A percentile compares a stretch with the other conserved stretches of the same genome.
Evolutionary conservation across 2,888 invertebrate genomes (phyloP).

Genomic region (Aromia moschata): DNA sequence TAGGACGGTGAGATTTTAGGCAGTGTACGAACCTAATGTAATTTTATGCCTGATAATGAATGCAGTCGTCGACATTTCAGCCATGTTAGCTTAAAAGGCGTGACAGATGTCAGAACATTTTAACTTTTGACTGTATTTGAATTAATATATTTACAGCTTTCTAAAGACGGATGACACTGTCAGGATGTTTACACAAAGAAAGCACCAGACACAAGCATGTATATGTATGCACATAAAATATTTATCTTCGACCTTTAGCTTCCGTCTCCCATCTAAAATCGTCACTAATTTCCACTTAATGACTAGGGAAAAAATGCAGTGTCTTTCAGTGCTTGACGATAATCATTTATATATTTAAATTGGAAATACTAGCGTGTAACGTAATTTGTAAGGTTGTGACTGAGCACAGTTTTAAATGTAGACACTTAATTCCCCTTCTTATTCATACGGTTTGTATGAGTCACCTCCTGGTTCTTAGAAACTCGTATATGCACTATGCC

Average conservation of each 20-base stretch:
- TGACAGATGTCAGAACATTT: too few relatives aligned
- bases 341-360: neutral
- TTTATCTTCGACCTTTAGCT: neutral
- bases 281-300: neutral
- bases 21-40: too few relatives aligned
- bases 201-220: neutral
- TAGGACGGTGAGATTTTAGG: too few relatives aligned
- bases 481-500: too few relatives aligned
- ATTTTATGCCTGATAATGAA: too few relatives aligned
- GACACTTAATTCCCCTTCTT: neutral
- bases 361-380: too few relatives aligned
- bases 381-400: too few relatives aligned
- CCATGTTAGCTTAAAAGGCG: too few relatives aligned
- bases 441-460: neutral
- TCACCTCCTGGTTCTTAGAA: neutral
- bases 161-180: neutral
- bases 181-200: neutral
- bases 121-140: too few relatives aligned
- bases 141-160: neutral
- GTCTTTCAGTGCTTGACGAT: neutral
- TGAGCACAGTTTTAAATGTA: too few relatives aligned
- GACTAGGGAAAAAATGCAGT: neutral
- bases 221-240: neutral
- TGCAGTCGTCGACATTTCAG: too few relatives aligned
- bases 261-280: neutral